phyloP scores from a whole-genome alignment of 2,113 vertebrate genomes.

The Ascaphus truei region DNA sequence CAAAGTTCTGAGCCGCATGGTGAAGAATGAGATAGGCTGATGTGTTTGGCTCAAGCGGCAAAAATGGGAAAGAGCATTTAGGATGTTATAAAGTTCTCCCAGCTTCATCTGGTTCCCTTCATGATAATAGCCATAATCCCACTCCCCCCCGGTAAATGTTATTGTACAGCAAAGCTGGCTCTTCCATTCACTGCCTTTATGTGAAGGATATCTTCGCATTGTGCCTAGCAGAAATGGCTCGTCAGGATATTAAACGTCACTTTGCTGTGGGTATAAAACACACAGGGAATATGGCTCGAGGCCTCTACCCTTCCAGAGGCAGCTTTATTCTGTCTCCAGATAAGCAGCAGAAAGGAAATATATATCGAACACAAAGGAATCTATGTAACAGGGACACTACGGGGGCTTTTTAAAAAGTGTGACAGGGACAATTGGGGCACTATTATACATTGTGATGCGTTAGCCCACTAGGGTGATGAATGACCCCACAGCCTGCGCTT shows the following conservation, averaged over 20 bases:
- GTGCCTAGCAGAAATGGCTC: constrained; percentile 10
- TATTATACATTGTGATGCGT: too few relatives aligned
- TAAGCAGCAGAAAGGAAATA: too few relatives aligned
- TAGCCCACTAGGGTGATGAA: too few relatives aligned
- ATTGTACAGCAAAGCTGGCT: neutral
- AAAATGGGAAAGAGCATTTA: constrained; percentile 27
- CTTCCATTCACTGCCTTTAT: neutral
- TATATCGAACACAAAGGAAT: too few relatives aligned
- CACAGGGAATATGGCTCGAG: too few relatives aligned
- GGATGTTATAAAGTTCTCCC: neutral
- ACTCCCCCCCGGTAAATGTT: neutral
- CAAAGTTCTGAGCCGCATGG: constrained; percentile 11
- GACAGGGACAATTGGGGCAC: too few relatives aligned
- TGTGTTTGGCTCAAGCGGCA: constrained; percentile 10
- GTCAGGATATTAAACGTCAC: constrained; percentile 1
- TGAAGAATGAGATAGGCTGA: constrained; percentile 15
- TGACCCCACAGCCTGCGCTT: too few relatives aligned
- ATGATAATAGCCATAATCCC: neutral
- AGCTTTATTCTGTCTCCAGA: too few relatives aligned
- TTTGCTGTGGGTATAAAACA: neutral
- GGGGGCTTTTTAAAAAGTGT: too few relatives aligned
- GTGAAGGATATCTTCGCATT: constrained; percentile 2
- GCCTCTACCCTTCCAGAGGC: too few relatives aligned
- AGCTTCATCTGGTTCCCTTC: constrained; percentile 10
- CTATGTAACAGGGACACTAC: too few relatives aligned